These are phyloP conservation scores for Varanus salvator DNA, from an alignment of 2,113 vertebrate species.

Conservation along the genomic window DNA sequence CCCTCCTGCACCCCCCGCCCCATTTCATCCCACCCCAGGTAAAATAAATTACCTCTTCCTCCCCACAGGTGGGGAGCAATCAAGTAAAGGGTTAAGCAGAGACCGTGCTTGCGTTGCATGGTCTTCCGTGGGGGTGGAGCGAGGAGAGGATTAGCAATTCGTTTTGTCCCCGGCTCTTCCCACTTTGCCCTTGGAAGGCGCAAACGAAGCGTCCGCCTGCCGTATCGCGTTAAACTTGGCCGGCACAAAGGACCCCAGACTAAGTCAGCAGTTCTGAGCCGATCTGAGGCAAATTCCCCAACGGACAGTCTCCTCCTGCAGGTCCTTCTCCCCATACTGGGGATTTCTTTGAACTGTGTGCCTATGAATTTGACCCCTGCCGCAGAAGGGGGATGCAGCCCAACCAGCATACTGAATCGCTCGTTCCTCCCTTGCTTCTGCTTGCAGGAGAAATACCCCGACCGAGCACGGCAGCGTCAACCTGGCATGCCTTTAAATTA, in stretches of 20 bases:
- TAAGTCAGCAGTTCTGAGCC: background rate
- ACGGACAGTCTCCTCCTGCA: background rate
- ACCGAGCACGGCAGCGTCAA: background rate
- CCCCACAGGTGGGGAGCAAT: background rate
- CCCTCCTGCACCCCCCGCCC: background rate
- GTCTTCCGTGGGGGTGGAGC: background rate
- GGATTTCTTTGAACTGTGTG: background rate
- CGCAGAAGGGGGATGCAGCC: background rate
- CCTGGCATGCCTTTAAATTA: slow-evolving; percentile 21
- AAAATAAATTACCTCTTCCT: background rate
- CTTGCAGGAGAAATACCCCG: background rate
- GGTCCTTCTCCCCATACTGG: background rate
- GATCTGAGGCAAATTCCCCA: background rate
- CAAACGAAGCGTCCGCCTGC: background rate
- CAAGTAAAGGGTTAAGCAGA: background rate
- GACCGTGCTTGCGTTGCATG: background rate
- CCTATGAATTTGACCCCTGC: background rate
- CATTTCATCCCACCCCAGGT: background rate
- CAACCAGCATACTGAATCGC: background rate
- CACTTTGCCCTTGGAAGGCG: background rate
- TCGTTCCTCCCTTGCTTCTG: background rate
- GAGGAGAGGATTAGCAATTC: background rate
- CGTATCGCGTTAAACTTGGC: background rate
- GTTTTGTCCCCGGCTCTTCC: background rate
- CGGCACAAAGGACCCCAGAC: too few species aligned